A percentile compares a stretch with the other conserved stretches of the same genome.
Evolutionary conservation across 2,113 vertebrate species (phyloP).

Genomic region (Haemorhous mexicanus): DNA sequence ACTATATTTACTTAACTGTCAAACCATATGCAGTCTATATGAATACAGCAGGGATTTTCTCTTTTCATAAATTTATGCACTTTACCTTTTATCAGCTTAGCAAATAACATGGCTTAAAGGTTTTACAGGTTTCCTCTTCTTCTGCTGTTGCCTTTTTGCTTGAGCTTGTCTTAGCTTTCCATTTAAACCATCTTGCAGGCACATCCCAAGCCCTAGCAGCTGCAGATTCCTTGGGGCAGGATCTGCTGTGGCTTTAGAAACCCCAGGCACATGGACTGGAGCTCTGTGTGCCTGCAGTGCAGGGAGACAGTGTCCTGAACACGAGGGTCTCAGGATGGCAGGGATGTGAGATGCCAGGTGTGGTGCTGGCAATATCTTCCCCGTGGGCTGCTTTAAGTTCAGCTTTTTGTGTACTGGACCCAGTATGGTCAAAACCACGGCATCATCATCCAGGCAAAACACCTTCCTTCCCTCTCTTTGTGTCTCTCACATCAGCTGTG

Average conservation of each 20-base stretch:
- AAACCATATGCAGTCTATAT: background rate
- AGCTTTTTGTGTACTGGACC: background rate
- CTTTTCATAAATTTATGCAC: background rate
- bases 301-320: background rate
- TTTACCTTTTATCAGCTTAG: conserved; percentile 42
- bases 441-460: background rate
- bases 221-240: background rate
- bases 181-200: background rate
- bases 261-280: background rate
- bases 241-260: background rate
- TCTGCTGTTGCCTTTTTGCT: background rate
- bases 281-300: background rate
- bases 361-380: background rate
- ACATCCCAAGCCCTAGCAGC: background rate
- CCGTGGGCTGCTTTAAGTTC: background rate
- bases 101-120: conserved; percentile 52
- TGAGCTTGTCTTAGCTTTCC: background rate
- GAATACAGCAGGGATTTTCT: conserved; percentile 41
- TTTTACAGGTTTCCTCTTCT: conserved; percentile 38
- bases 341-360: background rate
- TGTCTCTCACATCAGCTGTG: background rate
- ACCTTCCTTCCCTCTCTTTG: background rate
- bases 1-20: conserved; percentile 45
- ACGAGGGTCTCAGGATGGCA: background rate
- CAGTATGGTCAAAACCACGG: background rate